Percentiles rank a stretch among this genome's conserved stretches.
phyloP scores from a whole-genome alignment of 2,113 vertebrate genomes.

The Oenanthe melanoleuca region DNA sequence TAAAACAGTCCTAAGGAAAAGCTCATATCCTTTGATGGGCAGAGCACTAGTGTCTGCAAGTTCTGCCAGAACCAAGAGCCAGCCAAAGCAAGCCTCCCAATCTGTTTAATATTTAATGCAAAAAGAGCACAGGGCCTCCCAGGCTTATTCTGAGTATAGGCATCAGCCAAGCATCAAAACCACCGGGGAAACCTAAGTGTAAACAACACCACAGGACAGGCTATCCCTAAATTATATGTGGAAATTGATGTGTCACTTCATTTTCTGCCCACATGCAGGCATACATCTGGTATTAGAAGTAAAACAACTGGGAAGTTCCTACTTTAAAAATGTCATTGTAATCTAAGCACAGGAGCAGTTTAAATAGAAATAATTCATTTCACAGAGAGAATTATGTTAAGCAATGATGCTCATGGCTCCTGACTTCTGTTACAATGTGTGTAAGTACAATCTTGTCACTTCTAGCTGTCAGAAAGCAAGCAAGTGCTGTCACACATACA shows the following conservation, averaged over 20 bases:
- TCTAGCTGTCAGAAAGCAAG: not conserved
- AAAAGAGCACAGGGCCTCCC: not conserved
- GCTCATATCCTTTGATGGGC: not conserved
- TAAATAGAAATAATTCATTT: not conserved
- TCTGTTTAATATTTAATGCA: constrained; percentile 1
- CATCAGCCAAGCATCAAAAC: constrained; percentile 4
- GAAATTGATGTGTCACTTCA: not conserved
- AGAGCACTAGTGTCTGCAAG: not conserved
- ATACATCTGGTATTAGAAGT: not conserved
- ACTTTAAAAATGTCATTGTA: not conserved
- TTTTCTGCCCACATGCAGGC: not conserved
- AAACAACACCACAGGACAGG: not conserved
- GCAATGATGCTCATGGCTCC: not conserved
- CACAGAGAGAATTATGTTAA: not conserved
- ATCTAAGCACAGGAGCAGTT: not conserved
- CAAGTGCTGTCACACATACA: not conserved
- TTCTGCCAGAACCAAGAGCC: not conserved
- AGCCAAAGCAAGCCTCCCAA: not conserved
- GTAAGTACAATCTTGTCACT: not conserved
- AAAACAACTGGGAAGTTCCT: not conserved
- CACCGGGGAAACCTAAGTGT: not conserved
- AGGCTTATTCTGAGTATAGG: not conserved
- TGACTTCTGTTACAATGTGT: not conserved
- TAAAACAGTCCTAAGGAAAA: not conserved
- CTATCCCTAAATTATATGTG: not conserved